A percentile compares a stretch with the other conserved stretches of the same genome.
Conservation (phyloP, 2,113 vertebrate species). For the Melanerpes formicivorus region DNA sequence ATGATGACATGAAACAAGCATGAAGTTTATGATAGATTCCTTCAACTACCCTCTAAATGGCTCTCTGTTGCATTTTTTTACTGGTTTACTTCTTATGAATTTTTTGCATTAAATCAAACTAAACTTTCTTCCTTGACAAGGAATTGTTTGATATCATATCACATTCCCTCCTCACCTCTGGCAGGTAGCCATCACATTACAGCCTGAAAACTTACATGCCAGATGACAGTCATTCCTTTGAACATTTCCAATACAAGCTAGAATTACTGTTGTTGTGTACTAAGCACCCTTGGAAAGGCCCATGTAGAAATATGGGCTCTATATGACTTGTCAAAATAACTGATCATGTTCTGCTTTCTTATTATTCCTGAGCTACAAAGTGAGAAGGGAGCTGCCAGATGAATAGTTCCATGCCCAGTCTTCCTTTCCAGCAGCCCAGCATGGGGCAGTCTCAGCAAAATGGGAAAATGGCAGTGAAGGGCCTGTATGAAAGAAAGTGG, state of each 20-base stretch:
- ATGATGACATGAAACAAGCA: background rate
- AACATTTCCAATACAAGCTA: background rate
- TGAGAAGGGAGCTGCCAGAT: background rate
- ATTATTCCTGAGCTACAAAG: background rate
- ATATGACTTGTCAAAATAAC: background rate
- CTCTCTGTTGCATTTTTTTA: background rate
- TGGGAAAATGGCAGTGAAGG: background rate
- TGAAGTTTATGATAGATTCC: no score
- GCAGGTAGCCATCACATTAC: background rate
- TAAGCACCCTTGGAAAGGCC: background rate
- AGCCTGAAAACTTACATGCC: background rate
- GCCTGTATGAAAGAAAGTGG: background rate
- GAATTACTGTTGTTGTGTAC: background rate
- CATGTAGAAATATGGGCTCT: background rate
- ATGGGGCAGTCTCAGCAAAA: background rate
- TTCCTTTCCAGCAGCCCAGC: background rate
- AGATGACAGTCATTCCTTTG: background rate
- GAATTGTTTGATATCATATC: background rate
- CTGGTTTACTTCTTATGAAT: background rate
- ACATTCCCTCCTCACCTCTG: background rate
- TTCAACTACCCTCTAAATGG: background rate
- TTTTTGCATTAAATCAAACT: background rate
- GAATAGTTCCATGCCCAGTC: background rate
- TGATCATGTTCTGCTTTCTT: background rate
- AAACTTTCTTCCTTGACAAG: background rate